These are phyloP conservation scores for Zele albiditarsus DNA, from an alignment of 2,888 invertebrate species.

Conservation along the genomic window DNA sequence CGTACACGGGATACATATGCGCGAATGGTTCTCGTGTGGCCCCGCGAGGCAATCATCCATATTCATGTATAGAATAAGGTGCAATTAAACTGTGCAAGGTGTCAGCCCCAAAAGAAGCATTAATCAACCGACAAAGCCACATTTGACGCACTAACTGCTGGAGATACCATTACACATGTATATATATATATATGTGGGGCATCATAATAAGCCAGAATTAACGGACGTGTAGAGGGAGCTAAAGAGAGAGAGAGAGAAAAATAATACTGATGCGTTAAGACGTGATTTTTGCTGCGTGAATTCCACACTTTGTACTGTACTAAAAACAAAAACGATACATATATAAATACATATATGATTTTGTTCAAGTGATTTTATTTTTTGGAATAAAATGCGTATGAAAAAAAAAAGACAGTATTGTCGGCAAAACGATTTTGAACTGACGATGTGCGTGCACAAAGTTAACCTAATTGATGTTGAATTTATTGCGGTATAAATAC, in stretches of 20 bases:
- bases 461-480: slow-evolving; percentile 58
- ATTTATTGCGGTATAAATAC: slow-evolving; percentile 62
- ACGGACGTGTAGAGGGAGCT: background rate
- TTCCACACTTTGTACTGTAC: background rate
- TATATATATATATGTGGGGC: slow-evolving; percentile 47
- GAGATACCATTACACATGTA: slow-evolving; percentile 63
- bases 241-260: slow-evolving; percentile 56
- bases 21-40: slow-evolving; percentile 48
- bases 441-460: slow-evolving; percentile 19
- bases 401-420: background rate
- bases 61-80: slow-evolving; percentile 72
- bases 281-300: background rate
- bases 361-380: slow-evolving; percentile 20
- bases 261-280: background rate
- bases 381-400: background rate
- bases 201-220: slow-evolving; percentile 67
- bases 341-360: background rate
- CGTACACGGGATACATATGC: slow-evolving; percentile 9
- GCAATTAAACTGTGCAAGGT: slow-evolving; percentile 72
- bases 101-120: slow-evolving; percentile 70
- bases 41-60: slow-evolving; percentile 70
- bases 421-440: background rate
- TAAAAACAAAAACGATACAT: background rate
- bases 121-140: slow-evolving; percentile 71
- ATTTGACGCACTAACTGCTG: slow-evolving; percentile 68